Evolutionary conservation across 1,140 invertebrate genomes (phyloP).

Genomic region (Orius laevigatus): DNA sequence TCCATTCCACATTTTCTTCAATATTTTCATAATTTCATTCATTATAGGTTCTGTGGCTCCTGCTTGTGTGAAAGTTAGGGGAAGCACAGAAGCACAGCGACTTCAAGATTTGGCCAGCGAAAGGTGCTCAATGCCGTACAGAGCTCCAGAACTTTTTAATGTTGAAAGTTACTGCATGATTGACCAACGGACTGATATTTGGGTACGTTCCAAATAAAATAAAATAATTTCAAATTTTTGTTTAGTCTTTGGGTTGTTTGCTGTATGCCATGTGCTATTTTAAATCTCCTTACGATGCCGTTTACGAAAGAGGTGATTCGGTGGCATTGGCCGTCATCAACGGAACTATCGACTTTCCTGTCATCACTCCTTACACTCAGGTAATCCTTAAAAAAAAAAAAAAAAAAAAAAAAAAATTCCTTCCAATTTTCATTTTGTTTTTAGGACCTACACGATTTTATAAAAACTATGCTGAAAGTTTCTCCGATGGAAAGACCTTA

Average conservation of each 20-base stretch:
- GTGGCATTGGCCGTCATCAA: conserved; percentile 71
- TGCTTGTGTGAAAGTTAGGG: conserved; percentile 48
- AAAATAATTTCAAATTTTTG: conserved; percentile 5
- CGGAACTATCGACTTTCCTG: conserved; percentile 56
- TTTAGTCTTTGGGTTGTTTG: conserved; percentile 70
- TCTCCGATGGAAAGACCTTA: conserved; percentile 61
- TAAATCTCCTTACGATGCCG: conserved; percentile 69
- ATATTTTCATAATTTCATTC: too few relatives aligned
- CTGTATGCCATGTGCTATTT: conserved; percentile 74
- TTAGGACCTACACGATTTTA: conserved; percentile 51
- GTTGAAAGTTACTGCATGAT: conserved; percentile 64
- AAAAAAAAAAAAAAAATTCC: too few relatives aligned
- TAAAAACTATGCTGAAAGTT: conserved; percentile 51
- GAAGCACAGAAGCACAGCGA: conserved; percentile 48
- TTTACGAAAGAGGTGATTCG: conserved; percentile 73
- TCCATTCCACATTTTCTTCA: too few relatives aligned
- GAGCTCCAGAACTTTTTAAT: conserved; percentile 75
- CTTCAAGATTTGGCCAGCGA: conserved; percentile 70
- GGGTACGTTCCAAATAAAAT: conserved; percentile 38
- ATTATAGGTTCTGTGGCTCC: conserved; percentile 57
- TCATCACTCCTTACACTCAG: conserved; percentile 46
- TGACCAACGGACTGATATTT: conserved; percentile 74
- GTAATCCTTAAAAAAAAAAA: conserved; percentile 25
- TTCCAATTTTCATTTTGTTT: too few relatives aligned
- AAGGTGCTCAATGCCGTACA: conserved; percentile 71